A percentile compares a stretch with the other conserved stretches of the same genome.
These are phyloP conservation scores for Hypomesus transpacificus DNA, from an alignment of 2,113 vertebrate genomes.

Conservation along the genomic window DNA sequence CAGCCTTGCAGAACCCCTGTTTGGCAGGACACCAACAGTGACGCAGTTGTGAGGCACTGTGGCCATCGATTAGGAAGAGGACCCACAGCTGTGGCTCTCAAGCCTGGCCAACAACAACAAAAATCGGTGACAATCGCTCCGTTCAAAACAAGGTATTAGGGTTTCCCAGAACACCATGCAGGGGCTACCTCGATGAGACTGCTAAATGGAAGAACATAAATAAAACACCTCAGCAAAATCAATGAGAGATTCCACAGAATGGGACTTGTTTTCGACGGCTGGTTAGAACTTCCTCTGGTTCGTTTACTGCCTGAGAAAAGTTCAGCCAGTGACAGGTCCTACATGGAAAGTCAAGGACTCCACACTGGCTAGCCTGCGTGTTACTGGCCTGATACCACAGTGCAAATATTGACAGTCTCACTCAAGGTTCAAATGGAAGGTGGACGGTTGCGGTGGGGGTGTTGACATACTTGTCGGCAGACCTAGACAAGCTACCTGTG, in stretches of 20 bases:
- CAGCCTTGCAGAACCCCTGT: neutral
- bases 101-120: neutral
- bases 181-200: too few species aligned
- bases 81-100: too few species aligned
- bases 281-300: neutral
- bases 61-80: neutral
- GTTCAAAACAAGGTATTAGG: too few species aligned
- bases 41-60: conserved; percentile 18
- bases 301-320: neutral
- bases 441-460: neutral
- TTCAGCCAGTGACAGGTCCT: neutral
- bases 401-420: conserved; percentile 59
- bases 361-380: conserved; percentile 12
- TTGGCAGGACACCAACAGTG: neutral
- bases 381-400: conserved; percentile 10
- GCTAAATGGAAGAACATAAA: neutral
- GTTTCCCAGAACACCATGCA: too few species aligned
- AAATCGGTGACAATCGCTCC: too few species aligned
- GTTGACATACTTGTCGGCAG: too few species aligned
- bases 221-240: neutral
- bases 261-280: neutral
- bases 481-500: neutral
- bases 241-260: neutral
- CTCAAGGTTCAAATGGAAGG: conserved; percentile 43
- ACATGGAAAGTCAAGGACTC: conserved; percentile 41